Conservation (phyloP, 2,888 invertebrate species). For the Seira sanloemensis region DNA sequence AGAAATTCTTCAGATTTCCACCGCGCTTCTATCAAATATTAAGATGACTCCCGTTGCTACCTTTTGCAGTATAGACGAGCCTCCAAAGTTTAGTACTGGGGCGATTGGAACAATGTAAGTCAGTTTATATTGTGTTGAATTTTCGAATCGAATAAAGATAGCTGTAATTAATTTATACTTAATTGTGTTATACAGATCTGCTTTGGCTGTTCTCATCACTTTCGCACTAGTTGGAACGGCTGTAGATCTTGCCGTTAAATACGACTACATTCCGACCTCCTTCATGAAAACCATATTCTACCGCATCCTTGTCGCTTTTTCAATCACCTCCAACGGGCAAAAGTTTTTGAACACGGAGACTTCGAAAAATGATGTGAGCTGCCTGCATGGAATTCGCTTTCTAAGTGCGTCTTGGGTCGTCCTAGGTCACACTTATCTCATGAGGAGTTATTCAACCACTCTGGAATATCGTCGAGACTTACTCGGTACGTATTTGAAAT, state of each 20-base stretch:
- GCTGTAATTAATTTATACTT: neutral
- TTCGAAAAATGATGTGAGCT: constrained; percentile 74
- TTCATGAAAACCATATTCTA: neutral
- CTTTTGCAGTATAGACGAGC: constrained; percentile 45
- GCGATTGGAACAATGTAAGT: constrained; percentile 65
- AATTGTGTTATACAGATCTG: constrained; percentile 34
- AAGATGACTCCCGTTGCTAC: constrained; percentile 29
- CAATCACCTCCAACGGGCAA: constrained; percentile 77
- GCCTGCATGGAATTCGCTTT: constrained; percentile 78
- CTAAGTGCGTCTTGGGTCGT: constrained; percentile 80
- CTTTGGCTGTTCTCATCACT: constrained; percentile 35
- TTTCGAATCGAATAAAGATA: too few species aligned
- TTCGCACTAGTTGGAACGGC: constrained; percentile 44
- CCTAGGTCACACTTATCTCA: constrained; percentile 77
- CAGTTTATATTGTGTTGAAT: constrained; percentile 15
- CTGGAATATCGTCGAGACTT: constrained; percentile 66
- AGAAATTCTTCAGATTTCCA: constrained; percentile 54
- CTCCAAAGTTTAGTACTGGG: constrained; percentile 31
- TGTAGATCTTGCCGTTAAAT: constrained; percentile 17
- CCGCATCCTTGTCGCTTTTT: constrained; percentile 76
- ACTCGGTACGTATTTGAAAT: constrained; percentile 23
- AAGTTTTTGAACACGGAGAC: constrained; percentile 76
- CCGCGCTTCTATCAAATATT: constrained; percentile 33
- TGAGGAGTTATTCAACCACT: constrained; percentile 56
- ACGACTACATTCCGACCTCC: neutral